Conservation (phyloP, 37 sponge, comb jelly and placozoan species). For the Ianthella basta region DNA sequence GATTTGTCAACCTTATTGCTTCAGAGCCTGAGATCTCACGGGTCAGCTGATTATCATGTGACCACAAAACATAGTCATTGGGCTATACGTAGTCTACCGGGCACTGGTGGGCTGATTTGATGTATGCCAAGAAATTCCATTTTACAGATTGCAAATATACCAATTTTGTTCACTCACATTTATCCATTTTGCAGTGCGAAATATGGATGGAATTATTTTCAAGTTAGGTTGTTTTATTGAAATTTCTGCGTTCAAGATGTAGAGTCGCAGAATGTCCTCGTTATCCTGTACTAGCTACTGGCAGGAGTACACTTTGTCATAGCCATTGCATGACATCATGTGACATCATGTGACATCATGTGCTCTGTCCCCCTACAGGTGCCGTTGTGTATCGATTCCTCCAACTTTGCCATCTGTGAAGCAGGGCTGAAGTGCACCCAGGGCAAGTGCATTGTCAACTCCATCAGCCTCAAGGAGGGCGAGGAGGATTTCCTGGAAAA, state of each 20-base stretch:
- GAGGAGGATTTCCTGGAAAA: slow-evolving; percentile 92
- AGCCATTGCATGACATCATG: background rate
- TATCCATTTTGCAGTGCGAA: background rate
- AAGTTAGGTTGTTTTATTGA: background rate
- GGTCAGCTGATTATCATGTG: slow-evolving; percentile 24
- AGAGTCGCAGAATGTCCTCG: no score
- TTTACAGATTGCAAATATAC: no score
- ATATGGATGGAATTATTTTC: background rate
- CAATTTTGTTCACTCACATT: no score
- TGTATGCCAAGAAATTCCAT: no score
- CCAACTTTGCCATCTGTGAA: slow-evolving; percentile 92
- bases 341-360: slow-evolving; percentile 17
- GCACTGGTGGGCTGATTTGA: no score
- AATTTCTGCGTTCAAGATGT: no score
- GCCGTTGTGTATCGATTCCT: slow-evolving; percentile 96
- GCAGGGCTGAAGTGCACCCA: slow-evolving; percentile 96
- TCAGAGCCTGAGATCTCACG: slow-evolving; percentile 95
- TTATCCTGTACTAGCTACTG: background rate
- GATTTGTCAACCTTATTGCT: slow-evolving; percentile 84
- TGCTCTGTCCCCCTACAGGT: slow-evolving; percentile 51
- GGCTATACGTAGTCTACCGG: no score
- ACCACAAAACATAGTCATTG: no score
- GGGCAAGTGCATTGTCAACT: slow-evolving; percentile 99
- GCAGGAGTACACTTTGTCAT: no score
- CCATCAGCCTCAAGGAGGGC: slow-evolving; percentile 97